Evolutionary conservation across 1,140 invertebrate genomes (phyloP).

Genomic region (Dermatophagoides farinae): DNA sequence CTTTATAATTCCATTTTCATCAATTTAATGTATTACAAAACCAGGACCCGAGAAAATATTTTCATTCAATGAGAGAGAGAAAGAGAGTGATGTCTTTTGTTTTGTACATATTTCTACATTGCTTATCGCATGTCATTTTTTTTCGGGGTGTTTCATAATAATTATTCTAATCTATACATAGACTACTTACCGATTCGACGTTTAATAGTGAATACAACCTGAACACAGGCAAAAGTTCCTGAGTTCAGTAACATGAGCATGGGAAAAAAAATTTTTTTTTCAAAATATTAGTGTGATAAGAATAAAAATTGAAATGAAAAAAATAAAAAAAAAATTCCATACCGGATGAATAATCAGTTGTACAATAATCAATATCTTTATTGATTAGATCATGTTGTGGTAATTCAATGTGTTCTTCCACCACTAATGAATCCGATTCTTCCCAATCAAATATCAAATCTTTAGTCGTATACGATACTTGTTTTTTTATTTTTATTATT

Average conservation of each 20-base stretch:
- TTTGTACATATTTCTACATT: no score
- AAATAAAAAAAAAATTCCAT: background rate
- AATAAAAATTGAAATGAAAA: no score
- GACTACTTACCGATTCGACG: slow-evolving; percentile 48
- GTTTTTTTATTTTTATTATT: no score
- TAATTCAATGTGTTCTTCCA: slow-evolving; percentile 26
- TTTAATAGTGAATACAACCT: slow-evolving; percentile 64
- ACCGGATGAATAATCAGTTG: slow-evolving; percentile 27
- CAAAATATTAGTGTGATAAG: no score
- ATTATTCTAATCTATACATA: no score
- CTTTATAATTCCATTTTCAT: no score
- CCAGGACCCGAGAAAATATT: no score
- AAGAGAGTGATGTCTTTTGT: no score
- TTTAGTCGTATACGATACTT: slow-evolving; percentile 28
- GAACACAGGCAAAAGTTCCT: slow-evolving; percentile 70
- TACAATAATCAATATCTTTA: slow-evolving; percentile 25
- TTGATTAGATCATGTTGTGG: slow-evolving; percentile 26
- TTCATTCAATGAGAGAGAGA: no score
- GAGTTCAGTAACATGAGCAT: slow-evolving; percentile 23
- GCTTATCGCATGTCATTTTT: no score
- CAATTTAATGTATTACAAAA: no score
- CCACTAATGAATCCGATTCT: slow-evolving; percentile 23
- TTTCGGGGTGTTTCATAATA: no score
- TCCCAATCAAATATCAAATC: slow-evolving; percentile 28
- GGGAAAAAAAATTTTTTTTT: background rate